Percentiles rank a stretch among this genome's conserved stretches.
Conservation (phyloP, 2,888 invertebrate genomes). For the Sinelater perroti region DNA sequence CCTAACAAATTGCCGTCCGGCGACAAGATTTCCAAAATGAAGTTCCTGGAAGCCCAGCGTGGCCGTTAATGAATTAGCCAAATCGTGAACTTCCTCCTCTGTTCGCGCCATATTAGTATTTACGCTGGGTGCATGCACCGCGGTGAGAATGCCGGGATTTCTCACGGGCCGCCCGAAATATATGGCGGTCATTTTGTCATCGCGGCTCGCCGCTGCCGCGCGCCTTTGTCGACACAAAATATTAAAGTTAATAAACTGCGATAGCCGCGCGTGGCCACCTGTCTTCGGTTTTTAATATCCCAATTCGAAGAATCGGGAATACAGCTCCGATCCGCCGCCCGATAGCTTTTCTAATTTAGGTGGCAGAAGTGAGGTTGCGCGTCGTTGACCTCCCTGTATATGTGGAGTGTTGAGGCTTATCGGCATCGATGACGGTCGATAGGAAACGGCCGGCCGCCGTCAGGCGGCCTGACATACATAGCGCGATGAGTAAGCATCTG, state of each 20-base stretch:
- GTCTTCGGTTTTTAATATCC: slow-evolving; percentile 30
- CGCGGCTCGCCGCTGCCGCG: slow-evolving; percentile 13
- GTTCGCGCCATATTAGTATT: slow-evolving; percentile 16
- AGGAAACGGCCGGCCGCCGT: no score
- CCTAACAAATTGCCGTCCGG: no score
- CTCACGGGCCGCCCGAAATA: slow-evolving; percentile 21
- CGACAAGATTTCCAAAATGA: slow-evolving; percentile 9
- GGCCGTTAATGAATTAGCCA: slow-evolving; percentile 8
- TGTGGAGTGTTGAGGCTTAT: slow-evolving; percentile 11
- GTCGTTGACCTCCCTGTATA: slow-evolving; percentile 20
- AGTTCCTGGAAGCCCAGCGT: slow-evolving; percentile 8
- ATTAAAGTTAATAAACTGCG: slow-evolving; percentile 21
- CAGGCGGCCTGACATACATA: no score
- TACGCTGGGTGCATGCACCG: slow-evolving; percentile 15
- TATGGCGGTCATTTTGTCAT: slow-evolving; percentile 28
- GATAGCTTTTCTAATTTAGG: slow-evolving; percentile 19
- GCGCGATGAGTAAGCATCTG: no score
- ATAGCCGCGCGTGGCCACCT: slow-evolving; percentile 26
- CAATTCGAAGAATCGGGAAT: slow-evolving; percentile 32
- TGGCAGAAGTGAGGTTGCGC: not conserved
- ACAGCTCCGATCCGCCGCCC: slow-evolving; percentile 22
- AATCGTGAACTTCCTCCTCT: slow-evolving; percentile 12
- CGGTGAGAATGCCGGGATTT: slow-evolving; percentile 25
- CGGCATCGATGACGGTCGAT: no score
- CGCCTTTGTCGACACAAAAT: slow-evolving; percentile 25